A percentile compares a stretch with the other conserved stretches of the same genome.
These are phyloP conservation scores for Spheniscus humboldti DNA, from an alignment of 2,797 vertebrate genomes.

Conservation along the genomic window DNA sequence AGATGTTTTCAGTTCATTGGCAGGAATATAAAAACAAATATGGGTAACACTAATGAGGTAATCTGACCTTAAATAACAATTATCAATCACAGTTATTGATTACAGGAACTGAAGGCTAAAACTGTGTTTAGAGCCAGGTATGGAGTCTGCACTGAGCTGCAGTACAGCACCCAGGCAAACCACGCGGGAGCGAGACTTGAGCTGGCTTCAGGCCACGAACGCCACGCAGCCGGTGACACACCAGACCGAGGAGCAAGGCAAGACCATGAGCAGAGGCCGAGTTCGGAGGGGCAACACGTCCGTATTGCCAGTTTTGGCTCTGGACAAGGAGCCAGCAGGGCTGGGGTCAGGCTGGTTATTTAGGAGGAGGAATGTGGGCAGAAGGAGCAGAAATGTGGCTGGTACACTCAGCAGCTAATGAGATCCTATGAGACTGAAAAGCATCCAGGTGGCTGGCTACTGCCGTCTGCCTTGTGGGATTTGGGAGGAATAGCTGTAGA, in stretches of 20 bases:
- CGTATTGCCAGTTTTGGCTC: not conserved
- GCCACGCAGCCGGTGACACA: accelerated
- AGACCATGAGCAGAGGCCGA: accelerated
- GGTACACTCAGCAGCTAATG: not conserved
- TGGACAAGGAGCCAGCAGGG: not conserved
- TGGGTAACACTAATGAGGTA: not conserved
- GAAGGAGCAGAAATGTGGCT: not conserved
- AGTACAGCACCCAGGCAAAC: not conserved
- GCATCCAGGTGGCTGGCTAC: not conserved
- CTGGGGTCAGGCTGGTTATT: not conserved
- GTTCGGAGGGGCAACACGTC: not conserved
- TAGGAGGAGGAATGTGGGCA: not conserved
- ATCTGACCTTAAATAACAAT: not conserved
- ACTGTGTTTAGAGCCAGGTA: not conserved
- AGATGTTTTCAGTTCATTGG: not conserved
- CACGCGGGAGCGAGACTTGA: not conserved
- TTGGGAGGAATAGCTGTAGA: not conserved
- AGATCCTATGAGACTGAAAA: not conserved
- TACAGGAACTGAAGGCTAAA: not conserved
- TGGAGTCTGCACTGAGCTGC: not conserved
- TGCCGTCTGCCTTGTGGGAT: not conserved
- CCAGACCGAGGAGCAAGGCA: not conserved
- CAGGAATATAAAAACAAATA: not conserved
- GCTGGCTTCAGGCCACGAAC: not conserved
- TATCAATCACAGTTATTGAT: not conserved